Evolutionary conservation across 2,797 vertebrate genomes (phyloP).

Genomic region (Phoxinus dragarum): DNA sequence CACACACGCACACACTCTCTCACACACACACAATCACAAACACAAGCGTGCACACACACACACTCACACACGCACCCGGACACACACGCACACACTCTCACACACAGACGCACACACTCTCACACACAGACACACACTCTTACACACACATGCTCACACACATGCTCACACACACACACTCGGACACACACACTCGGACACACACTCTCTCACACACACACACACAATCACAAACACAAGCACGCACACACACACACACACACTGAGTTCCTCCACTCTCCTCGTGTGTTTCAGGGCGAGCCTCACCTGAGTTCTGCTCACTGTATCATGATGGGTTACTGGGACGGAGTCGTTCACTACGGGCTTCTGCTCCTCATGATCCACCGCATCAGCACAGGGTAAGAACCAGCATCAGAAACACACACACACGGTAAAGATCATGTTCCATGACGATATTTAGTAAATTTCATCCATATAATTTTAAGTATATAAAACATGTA

Average conservation of each 20-base stretch:
- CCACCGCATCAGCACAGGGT: constrained; percentile 80
- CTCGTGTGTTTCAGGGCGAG: constrained; percentile 75
- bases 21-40: too few relatives aligned
- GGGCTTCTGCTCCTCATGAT: constrained; percentile 83
- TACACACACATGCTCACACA: too few relatives aligned
- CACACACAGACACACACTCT: not conserved
- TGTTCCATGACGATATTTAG: too few relatives aligned
- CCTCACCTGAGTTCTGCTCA: constrained; percentile 86
- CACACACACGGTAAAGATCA: not conserved
- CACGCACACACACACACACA: not conserved
- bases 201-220: not conserved
- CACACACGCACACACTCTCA: not conserved
- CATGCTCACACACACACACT: too few relatives aligned
- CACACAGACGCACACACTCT: not conserved
- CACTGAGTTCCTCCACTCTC: not conserved
- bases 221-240: not conserved
- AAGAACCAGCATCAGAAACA: constrained; percentile 22
- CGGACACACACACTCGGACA: not conserved
- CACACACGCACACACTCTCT: too few relatives aligned
- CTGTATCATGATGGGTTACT: constrained; percentile 89
- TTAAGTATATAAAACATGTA: too few relatives aligned
- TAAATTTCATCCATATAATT: too few relatives aligned
- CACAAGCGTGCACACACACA: not conserved
- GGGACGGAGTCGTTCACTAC: constrained; percentile 87
- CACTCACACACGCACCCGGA: too few relatives aligned